Evolutionary conservation across 2,888 invertebrate species (phyloP).

Genomic region (Ichneumon xanthorius): DNA sequence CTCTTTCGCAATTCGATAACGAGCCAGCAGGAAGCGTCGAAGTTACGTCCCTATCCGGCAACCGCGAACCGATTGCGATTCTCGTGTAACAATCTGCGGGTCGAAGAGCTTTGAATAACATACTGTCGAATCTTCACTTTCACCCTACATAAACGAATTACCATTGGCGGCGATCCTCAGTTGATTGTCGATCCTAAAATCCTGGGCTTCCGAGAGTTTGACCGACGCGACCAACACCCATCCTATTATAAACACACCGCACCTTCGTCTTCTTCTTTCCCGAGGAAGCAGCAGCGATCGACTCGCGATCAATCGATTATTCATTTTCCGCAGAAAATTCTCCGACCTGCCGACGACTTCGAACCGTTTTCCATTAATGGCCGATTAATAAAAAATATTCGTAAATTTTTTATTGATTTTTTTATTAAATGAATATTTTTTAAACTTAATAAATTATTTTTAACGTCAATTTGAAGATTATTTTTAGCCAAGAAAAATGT

Average conservation of each 20-base stretch:
- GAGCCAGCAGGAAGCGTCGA: constrained; percentile 82
- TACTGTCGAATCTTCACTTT: not conserved
- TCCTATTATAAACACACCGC: not conserved
- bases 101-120: not conserved
- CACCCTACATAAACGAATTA: constrained; percentile 67
- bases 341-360: not conserved
- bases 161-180: constrained; percentile 84
- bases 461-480: too few species aligned
- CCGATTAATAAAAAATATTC: too few species aligned
- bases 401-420: too few species aligned
- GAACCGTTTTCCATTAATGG: not conserved
- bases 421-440: too few species aligned
- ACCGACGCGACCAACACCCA: constrained; percentile 26
- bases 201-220: constrained; percentile 43
- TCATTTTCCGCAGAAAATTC: constrained; percentile 16
- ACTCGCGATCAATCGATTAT: not conserved
- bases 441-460: too few species aligned
- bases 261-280: not conserved
- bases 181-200: constrained; percentile 84
- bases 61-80: constrained; percentile 85
- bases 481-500: too few species aligned
- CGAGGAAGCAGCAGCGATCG: constrained; percentile 10
- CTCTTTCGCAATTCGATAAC: constrained; percentile 85
- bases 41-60: constrained; percentile 83
- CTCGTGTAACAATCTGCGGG: constrained; percentile 86